Conservation (phyloP, 92 coral and sea anemone species). For the Umimayanthus kanabou region DNA sequence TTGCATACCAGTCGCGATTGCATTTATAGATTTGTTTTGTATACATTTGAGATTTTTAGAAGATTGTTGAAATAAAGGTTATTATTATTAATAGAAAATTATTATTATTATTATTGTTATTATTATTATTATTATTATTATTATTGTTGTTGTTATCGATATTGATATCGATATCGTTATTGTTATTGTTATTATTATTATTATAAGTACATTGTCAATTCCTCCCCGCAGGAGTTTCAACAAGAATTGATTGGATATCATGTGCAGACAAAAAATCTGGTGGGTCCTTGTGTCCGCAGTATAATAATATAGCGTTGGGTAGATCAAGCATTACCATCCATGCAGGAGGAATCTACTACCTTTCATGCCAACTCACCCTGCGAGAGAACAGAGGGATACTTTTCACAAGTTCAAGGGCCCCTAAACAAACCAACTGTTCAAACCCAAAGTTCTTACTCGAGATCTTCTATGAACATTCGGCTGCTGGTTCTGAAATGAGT, state of each 20-base stretch:
- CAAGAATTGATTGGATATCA: not conserved
- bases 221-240: not conserved
- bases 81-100: too few species aligned
- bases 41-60: too few species aligned
- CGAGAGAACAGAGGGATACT: not conserved
- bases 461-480: not conserved
- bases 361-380: not conserved
- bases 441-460: not conserved
- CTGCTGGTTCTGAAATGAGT: too few species aligned
- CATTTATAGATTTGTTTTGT: too few species aligned
- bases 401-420: not conserved
- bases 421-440: not conserved
- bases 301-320: not conserved
- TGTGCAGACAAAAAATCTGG: not conserved
- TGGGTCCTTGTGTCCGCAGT: not conserved
- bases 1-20: too few species aligned
- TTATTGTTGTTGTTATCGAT: too few species aligned
- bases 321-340: too few species aligned
- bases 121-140: too few species aligned
- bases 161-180: too few species aligned
- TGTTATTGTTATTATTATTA: too few species aligned
- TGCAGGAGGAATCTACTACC: not conserved
- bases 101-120: too few species aligned
- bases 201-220: not conserved
- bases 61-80: too few species aligned